Evolutionary conservation across 2,797 vertebrate species (phyloP).

Genomic region (Prunella strophiata): DNA sequence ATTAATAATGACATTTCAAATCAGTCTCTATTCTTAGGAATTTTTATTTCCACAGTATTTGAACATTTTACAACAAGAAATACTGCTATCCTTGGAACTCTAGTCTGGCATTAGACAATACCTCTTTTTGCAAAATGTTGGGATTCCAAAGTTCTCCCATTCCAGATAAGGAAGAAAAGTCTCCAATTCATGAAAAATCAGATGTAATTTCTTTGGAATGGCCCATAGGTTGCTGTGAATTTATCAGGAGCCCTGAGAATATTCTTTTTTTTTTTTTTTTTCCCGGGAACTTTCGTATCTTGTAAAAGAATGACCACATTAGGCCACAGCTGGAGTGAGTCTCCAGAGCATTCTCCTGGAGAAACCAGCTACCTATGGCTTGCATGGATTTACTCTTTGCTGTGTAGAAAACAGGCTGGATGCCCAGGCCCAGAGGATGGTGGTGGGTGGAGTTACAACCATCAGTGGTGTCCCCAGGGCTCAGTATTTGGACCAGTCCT

Average conservation of each 20-base stretch:
- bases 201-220: not conserved
- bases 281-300: not conserved
- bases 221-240: not conserved
- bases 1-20: not conserved
- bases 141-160: not conserved
- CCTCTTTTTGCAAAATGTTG: not conserved
- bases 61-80: not conserved
- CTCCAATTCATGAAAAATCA: not conserved
- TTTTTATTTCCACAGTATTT: not conserved
- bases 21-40: not conserved
- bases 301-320: not conserved
- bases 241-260: not conserved
- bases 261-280: not conserved
- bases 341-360: not conserved
- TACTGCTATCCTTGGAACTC: not conserved
- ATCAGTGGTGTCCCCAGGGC: not conserved
- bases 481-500: not conserved
- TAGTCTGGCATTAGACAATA: not conserved
- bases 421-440: fast-evolving
- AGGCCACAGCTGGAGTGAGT: not conserved
- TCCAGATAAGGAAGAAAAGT: not conserved
- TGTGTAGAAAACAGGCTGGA: not conserved
- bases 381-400: not conserved
- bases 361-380: not conserved
- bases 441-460: not conserved